Base-by-base conservation (phyloP, 1,140 invertebrate species). In the Wasmannia auropunctata region DNA sequence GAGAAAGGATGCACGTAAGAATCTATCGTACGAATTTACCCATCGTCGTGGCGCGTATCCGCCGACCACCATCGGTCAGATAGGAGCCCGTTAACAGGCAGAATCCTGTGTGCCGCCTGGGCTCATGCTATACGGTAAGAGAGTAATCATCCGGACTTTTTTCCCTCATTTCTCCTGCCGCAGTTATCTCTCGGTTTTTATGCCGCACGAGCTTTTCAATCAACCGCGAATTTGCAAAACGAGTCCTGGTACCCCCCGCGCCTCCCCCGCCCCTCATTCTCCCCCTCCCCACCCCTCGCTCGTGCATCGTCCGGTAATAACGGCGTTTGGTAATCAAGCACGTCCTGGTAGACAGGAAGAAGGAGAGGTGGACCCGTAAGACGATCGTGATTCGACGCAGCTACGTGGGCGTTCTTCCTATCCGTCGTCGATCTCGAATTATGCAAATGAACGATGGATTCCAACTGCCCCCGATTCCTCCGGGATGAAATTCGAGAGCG, bases 181-280 rank as follows among this genome's bases (percentile, higher is more conserved):
- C 40, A 40, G 31, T 80, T 81, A 31, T 51, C 54, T 46, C 28
- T 19, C 51, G 49, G 46, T 84, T 69, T 89, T 62, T 70, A 67
- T 80, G 22, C 60, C 49, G 34, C 65, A 70, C 85, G 85, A 89
- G 86, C 88, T 92, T 94, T 93, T 93, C 92, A 93, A 93, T 93
- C 90, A 93, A 84, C 90, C 86, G 88, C 88, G 83, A 93, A 93
- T 93, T 93, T 94, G 86, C 91, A 86, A 93, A 92, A 94, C 90
- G 87, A 93, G 88, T 90, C 90, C 80, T 22, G 85, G 46, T 49
- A 34, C 56, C 14, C 62, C 51, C 22, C 37, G n/a, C 31, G 4
- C 31, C 46, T 43, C 65, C n/a, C 58, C 19, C 31, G 49, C 22
- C 56, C 49, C 28, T 70, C 62, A 65, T 67, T n/a, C n/a, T 54